Evolutionary conservation across 2,113 vertebrate genomes (phyloP).

Genomic region (Halichoeres trimaculatus): DNA sequence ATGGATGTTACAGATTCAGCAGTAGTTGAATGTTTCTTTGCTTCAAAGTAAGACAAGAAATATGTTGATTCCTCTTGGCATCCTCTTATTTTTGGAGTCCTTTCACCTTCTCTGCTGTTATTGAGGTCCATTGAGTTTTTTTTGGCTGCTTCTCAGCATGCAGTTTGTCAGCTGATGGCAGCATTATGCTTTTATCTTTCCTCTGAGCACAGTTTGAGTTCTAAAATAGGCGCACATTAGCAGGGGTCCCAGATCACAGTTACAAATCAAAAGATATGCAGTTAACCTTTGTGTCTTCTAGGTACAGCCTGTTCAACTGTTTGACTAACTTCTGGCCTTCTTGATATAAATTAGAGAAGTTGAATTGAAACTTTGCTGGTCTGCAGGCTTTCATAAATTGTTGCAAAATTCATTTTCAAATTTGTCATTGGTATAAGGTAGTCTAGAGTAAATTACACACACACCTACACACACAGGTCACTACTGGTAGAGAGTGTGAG

Average conservation of each 20-base stretch:
- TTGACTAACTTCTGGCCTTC: constrained; percentile 26
- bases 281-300: constrained; percentile 38
- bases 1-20: not conserved
- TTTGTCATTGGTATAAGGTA: constrained; percentile 17
- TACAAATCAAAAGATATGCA: constrained; percentile 39
- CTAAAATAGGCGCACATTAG: constrained; percentile 28
- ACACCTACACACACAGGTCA: constrained; percentile 9
- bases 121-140: not conserved
- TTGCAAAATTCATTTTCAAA: constrained; percentile 9
- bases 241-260: constrained; percentile 21
- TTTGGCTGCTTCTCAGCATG: constrained; percentile 14
- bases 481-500: constrained; percentile 30
- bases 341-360: not conserved
- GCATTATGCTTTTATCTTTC: constrained; percentile 44
- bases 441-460: constrained; percentile 27
- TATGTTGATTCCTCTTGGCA: not conserved
- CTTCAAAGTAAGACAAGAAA: not conserved
- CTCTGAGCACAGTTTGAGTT: not conserved
- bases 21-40: not conserved
- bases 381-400: not conserved
- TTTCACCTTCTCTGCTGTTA: constrained; percentile 10
- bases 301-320: not conserved
- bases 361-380: not conserved
- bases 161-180: constrained; percentile 44
- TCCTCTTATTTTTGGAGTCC: not conserved